Percentiles rank a stretch among this genome's conserved stretches.
These are phyloP conservation scores for Drosophila leontia DNA, from an alignment of 1,140 invertebrate genomes.

Conservation along the genomic window DNA sequence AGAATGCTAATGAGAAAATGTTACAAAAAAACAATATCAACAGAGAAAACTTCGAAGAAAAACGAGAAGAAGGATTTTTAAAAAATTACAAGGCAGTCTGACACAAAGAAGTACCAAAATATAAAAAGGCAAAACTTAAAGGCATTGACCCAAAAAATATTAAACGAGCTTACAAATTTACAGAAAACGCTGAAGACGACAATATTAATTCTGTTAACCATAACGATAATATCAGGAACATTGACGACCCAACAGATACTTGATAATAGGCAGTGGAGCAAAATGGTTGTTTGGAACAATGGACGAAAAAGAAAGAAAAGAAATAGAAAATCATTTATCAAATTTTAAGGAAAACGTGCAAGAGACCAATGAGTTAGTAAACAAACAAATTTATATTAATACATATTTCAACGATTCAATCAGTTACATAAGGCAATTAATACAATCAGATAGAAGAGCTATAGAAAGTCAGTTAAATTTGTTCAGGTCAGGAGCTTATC, in stretches of 20 bases:
- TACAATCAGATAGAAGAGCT: not conserved
- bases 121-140: slow-evolving; percentile 30
- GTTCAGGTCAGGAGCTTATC: too few species aligned
- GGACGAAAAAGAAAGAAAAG: too few species aligned
- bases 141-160: slow-evolving; percentile 34
- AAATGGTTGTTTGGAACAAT: too few species aligned
- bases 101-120: slow-evolving; percentile 6
- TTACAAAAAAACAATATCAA: slow-evolving; percentile 24
- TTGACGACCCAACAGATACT: slow-evolving; percentile 9
- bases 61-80: too few species aligned
- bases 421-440: too few species aligned
- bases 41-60: slow-evolving; percentile 14
- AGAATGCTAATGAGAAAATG: slow-evolving; percentile 34
- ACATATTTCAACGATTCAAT: too few species aligned
- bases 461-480: too few species aligned
- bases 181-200: slow-evolving; percentile 21
- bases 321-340: too few species aligned
- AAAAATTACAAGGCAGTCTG: too few species aligned
- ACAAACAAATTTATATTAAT: too few species aligned
- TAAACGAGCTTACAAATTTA: slow-evolving; percentile 29
- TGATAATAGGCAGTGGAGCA: not conserved
- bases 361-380: too few species aligned
- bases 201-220: slow-evolving; percentile 20
- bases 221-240: slow-evolving; percentile 9
- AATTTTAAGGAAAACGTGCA: too few species aligned